These are phyloP conservation scores for Pristionchus arcanus DNA, from an alignment of 2,888 invertebrate genomes.

Conservation along the genomic window DNA sequence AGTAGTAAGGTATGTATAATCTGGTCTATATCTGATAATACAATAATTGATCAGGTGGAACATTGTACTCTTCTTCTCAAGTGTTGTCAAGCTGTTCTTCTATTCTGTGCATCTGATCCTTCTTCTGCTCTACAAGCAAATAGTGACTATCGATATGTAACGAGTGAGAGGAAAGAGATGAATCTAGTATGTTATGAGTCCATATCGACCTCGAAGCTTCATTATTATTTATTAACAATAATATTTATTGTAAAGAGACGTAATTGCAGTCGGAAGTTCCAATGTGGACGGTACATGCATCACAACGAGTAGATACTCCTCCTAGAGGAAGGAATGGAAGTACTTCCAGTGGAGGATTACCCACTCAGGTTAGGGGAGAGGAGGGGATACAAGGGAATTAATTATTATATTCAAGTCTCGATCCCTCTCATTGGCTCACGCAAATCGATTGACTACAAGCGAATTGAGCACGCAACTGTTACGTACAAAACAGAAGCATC, in stretches of 20 bases:
- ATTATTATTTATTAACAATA: too few species aligned
- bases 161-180: slow-evolving; percentile 25
- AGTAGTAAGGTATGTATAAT: neutral
- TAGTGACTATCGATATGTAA: slow-evolving; percentile 51
- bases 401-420: slow-evolving; percentile 22
- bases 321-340: slow-evolving; percentile 12
- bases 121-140: slow-evolving; percentile 50
- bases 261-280: neutral
- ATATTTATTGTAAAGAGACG: neutral
- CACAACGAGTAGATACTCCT: neutral
- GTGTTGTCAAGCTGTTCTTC: slow-evolving; percentile 50
- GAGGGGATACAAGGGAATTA: neutral
- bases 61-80: slow-evolving; percentile 40
- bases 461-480: slow-evolving; percentile 47
- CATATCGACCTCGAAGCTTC: too few species aligned
- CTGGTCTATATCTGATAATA: neutral
- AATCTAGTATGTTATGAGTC: neutral
- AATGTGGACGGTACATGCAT: slow-evolving; percentile 44
- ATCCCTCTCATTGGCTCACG: slow-evolving; percentile 28
- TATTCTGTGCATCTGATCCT: slow-evolving; percentile 53
- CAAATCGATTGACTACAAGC: slow-evolving; percentile 28
- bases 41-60: slow-evolving; percentile 21
- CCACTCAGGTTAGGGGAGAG: neutral
- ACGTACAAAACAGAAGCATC: slow-evolving; percentile 14
- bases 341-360: neutral